Percentiles rank a stretch among this genome's conserved stretches.
These are phyloP conservation scores for Perca fluviatilis DNA, from an alignment of 2,113 vertebrate species.

Conservation along the genomic window DNA sequence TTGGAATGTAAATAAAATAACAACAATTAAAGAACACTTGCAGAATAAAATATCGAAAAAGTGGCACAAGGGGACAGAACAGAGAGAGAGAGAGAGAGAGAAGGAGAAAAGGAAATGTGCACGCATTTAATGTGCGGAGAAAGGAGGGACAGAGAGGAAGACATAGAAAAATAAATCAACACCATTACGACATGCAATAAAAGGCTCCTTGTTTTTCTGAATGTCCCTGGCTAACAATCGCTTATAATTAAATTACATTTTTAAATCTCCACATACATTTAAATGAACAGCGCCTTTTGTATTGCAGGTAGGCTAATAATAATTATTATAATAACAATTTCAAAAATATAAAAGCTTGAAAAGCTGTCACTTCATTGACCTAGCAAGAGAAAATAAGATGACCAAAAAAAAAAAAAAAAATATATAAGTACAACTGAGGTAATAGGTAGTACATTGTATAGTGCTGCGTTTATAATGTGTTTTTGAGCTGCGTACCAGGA, in stretches of 20 bases:
- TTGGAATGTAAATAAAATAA: constrained; percentile 84
- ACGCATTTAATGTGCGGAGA: constrained; percentile 53
- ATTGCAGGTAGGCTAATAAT: constrained; percentile 63
- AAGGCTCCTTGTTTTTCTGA: constrained; percentile 63
- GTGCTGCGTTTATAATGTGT: constrained; percentile 78
- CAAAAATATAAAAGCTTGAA: constrained; percentile 73
- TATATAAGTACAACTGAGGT: constrained; percentile 81
- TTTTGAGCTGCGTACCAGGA: constrained; percentile 63
- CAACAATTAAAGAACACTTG: constrained; percentile 41
- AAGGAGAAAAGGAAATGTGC: constrained; percentile 3
- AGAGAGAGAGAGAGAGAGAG: neutral
- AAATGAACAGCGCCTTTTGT: constrained; percentile 67
- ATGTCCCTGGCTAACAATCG: constrained; percentile 69
- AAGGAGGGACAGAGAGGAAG: constrained; percentile 34
- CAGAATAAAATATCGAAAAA: constrained; percentile 54
- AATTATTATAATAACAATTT: constrained; percentile 63
- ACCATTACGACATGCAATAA: constrained; percentile 77
- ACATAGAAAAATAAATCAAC: constrained; percentile 59
- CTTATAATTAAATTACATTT: constrained; percentile 75
- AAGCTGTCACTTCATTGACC: constrained; percentile 78
- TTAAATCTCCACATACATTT: constrained; percentile 58
- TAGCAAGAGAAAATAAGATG: constrained; percentile 60
- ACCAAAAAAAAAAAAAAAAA: constrained; percentile 43
- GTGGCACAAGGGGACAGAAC: constrained; percentile 48
- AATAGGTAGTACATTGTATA: constrained; percentile 79